phyloP scores from a whole-genome alignment of 2,888 invertebrate species.

The Meteorus cinctellus region DNA sequence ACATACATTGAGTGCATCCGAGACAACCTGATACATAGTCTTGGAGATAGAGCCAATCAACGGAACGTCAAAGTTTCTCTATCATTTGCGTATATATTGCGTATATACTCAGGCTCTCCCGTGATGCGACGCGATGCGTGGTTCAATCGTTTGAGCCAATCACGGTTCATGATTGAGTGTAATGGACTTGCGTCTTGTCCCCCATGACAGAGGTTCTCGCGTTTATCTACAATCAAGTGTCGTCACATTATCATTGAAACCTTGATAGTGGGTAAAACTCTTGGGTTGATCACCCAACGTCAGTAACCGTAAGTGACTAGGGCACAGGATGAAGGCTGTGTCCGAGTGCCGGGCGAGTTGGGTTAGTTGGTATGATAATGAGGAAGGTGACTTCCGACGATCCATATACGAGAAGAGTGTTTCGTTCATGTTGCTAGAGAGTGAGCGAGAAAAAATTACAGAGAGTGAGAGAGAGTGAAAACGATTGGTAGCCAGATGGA shows the following conservation, averaged over 20 bases:
- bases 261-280: slow-evolving; percentile 52
- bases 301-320: slow-evolving; percentile 68
- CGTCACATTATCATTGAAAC: slow-evolving; percentile 51
- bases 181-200: slow-evolving; percentile 74
- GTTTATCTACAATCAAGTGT: slow-evolving; percentile 50
- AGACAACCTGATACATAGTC: background rate
- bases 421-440: slow-evolving; percentile 50
- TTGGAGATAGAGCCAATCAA: slow-evolving; percentile 20
- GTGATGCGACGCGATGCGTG: slow-evolving; percentile 61
- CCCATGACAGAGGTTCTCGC: slow-evolving; percentile 71
- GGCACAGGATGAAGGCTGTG: slow-evolving; percentile 72
- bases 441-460: slow-evolving; percentile 52
- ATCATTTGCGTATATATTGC: background rate
- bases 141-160: slow-evolving; percentile 74
- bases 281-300: slow-evolving; percentile 67
- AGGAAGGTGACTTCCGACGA: slow-evolving; percentile 74
- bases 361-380: slow-evolving; percentile 71
- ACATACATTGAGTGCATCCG: background rate
- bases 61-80: background rate
- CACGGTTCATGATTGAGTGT: slow-evolving; percentile 71
- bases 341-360: slow-evolving; percentile 65
- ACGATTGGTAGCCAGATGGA: slow-evolving; percentile 35
- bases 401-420: slow-evolving; percentile 60
- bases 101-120: slow-evolving; percentile 16
- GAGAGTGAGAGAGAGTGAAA: slow-evolving; percentile 52